Evolutionary conservation across 2,113 vertebrate species (phyloP).

Genomic region (Todiramphus saurophagus): DNA sequence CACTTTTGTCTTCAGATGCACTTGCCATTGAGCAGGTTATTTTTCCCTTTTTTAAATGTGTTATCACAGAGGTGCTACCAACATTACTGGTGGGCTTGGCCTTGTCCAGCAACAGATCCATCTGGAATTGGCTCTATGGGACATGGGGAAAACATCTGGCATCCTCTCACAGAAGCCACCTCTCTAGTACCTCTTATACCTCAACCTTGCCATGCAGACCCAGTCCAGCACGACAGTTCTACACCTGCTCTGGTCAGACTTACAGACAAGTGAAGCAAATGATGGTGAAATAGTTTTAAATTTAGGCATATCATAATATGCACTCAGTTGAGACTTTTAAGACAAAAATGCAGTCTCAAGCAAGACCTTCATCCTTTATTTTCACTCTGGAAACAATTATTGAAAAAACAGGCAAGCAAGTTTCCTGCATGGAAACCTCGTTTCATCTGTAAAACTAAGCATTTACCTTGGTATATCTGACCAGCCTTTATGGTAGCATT

Average conservation of each 20-base stretch:
- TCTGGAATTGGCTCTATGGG: not conserved
- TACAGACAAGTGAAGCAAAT: not conserved
- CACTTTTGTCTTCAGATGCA: not conserved
- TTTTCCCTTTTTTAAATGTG: rapidly evolving
- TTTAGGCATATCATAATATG: rapidly evolving
- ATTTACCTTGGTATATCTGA: not conserved
- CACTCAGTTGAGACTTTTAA: not conserved
- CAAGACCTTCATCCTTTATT: not conserved
- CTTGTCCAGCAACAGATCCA: rapidly evolving
- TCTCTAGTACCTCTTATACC: too few species aligned
- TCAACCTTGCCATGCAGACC: rapidly evolving
- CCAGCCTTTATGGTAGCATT: not conserved
- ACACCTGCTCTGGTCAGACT: not conserved
- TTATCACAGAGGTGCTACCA: not conserved
- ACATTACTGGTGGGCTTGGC: rapidly evolving
- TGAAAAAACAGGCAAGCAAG: not conserved
- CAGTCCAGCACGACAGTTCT: not conserved
- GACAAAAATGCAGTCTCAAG: not conserved
- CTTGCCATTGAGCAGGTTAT: not conserved
- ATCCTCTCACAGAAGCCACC: not conserved
- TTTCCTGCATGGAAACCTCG: not conserved
- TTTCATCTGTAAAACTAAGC: not conserved
- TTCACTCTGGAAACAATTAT: not conserved
- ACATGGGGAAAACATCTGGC: not conserved
- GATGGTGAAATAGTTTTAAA: not conserved